phyloP scores from a whole-genome alignment of 23 tunicate species.

The Aplidium turbinatum region DNA sequence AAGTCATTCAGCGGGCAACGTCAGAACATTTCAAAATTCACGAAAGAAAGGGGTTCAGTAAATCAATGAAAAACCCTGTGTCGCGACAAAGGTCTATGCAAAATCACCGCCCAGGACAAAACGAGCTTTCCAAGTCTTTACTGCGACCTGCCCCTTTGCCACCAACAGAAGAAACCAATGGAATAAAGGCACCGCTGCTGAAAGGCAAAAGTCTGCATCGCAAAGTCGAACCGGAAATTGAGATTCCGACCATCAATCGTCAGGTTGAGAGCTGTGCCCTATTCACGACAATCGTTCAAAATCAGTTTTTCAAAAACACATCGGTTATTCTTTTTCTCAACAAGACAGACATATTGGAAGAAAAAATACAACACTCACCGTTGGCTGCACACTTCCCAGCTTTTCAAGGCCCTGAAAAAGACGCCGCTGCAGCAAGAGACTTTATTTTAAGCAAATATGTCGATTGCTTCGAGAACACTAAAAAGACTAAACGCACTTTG shows the following conservation, averaged over 20 bases:
- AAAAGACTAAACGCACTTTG: constrained; percentile 69
- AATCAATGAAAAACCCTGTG: too few species aligned
- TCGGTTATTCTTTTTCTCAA: constrained; percentile 87
- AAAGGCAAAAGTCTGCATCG: not conserved
- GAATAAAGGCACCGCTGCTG: not conserved
- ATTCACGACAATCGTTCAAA: constrained; percentile 68
- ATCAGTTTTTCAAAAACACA: constrained; percentile 63
- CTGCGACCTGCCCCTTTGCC: constrained; percentile 54
- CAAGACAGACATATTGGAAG: constrained; percentile 90
- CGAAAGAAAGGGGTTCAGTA: too few species aligned
- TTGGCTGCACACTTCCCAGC: constrained; percentile 69
- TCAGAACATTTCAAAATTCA: too few species aligned
- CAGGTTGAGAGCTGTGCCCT: constrained; percentile 73
- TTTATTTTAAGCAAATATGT: constrained; percentile 57
- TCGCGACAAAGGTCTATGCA: too few species aligned
- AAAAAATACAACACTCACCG: constrained; percentile 65
- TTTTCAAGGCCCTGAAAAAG: constrained; percentile 48
- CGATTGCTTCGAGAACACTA: constrained; percentile 60
- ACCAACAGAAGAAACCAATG: constrained; percentile 1
- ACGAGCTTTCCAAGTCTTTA: constrained; percentile 7
- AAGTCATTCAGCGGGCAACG: too few species aligned
- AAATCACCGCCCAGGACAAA: too few species aligned
- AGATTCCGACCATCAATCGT: constrained; percentile 46
- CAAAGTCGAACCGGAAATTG: constrained; percentile 9
- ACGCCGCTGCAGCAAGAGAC: constrained; percentile 59